Percentiles rank a stretch among this genome's conserved stretches.
phyloP scores from a whole-genome alignment of 1,140 invertebrate genomes.

The Eumaeus atala region DNA sequence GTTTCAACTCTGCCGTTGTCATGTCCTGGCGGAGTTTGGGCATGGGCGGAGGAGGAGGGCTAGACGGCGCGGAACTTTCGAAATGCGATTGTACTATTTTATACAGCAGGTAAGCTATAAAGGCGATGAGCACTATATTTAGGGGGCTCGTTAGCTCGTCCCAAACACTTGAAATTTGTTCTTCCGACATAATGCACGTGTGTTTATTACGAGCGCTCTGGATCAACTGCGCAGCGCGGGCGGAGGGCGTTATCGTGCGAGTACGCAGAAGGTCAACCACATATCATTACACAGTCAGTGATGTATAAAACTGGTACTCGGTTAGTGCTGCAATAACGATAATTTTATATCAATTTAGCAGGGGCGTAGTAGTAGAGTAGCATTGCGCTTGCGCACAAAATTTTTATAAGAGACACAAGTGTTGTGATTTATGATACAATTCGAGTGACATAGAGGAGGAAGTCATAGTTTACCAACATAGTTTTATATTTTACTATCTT shows the following conservation, averaged over 20 bases:
- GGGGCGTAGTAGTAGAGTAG: too few species aligned
- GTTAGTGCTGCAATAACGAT: neutral
- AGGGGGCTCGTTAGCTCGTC: slow-evolving; percentile 61
- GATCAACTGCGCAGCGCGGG: slow-evolving; percentile 38
- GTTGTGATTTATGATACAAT: too few species aligned
- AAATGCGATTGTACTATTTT: slow-evolving; percentile 63
- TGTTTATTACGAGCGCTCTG: slow-evolving; percentile 34
- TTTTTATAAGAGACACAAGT: too few species aligned
- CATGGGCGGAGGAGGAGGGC: slow-evolving; percentile 46
- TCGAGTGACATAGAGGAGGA: too few species aligned
- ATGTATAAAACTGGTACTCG: slow-evolving; percentile 3
- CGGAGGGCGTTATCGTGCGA: neutral
- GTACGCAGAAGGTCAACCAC: slow-evolving; percentile 9
- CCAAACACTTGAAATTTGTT: slow-evolving; percentile 40
- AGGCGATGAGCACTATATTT: slow-evolving; percentile 48
- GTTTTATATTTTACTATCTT: too few species aligned
- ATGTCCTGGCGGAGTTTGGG: slow-evolving; percentile 59
- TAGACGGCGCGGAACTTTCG: slow-evolving; percentile 35
- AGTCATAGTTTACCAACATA: too few species aligned
- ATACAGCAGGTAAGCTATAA: slow-evolving; percentile 63
- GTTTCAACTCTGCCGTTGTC: slow-evolving; percentile 55
- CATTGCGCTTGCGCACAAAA: too few species aligned
- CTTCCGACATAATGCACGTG: slow-evolving; percentile 49
- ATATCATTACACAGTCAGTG: slow-evolving; percentile 3
- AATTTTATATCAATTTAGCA: neutral